These are phyloP conservation scores for Polymixis lichenea DNA, from an alignment of 2,888 invertebrate species.

Conservation along the genomic window DNA sequence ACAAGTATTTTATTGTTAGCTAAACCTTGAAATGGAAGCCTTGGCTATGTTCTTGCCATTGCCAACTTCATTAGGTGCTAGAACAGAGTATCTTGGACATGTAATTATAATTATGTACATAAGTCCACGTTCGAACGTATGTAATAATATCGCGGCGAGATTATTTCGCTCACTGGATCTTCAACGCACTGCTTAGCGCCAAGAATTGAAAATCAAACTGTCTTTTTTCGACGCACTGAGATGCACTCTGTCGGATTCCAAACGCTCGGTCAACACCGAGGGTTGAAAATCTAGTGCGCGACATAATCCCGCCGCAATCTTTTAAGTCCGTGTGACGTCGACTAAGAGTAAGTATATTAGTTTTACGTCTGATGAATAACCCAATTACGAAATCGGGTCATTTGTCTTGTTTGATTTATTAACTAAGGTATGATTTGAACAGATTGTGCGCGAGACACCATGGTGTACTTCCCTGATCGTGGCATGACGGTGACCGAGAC, in stretches of 20 bases:
- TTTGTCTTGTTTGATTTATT: constrained; percentile 31
- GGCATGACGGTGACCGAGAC: constrained; percentile 86
- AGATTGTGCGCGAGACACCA: constrained; percentile 92
- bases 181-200: too few relatives aligned
- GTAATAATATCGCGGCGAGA: too few relatives aligned
- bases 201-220: too few relatives aligned
- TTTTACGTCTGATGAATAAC: not conserved
- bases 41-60: constrained; percentile 60
- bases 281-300: too few relatives aligned
- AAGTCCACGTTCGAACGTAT: too few relatives aligned
- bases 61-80: constrained; percentile 37
- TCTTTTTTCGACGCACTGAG: too few relatives aligned
- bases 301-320: too few relatives aligned
- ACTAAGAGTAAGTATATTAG: too few relatives aligned
- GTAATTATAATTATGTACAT: too few relatives aligned
- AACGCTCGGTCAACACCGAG: too few relatives aligned
- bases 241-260: too few relatives aligned
- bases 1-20: constrained; percentile 66
- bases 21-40: constrained; percentile 68
- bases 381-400: constrained; percentile 21
- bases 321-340: too few relatives aligned
- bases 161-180: not conserved
- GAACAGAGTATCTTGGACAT: constrained; percentile 4
- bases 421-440: constrained; percentile 51
- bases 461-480: constrained; percentile 85